Percentiles rank a stretch among this genome's conserved stretches.
These are phyloP conservation scores for Otus scops DNA, from an alignment of 2,797 vertebrate species.

Conservation along the genomic window DNA sequence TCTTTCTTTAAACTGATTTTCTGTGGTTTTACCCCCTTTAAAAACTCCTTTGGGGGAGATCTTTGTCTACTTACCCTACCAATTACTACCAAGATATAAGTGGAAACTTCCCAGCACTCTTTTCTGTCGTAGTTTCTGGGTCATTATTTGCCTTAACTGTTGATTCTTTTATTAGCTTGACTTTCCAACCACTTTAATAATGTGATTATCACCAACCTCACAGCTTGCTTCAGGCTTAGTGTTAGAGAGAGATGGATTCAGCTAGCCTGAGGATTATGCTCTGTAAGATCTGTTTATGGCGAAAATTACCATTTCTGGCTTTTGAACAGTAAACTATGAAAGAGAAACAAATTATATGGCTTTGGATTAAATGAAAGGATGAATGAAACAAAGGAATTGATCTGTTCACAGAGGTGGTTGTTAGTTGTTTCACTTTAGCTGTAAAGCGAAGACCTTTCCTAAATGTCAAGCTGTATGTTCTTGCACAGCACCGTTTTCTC, in stretches of 20 bases:
- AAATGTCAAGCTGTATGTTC: background rate
- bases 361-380: background rate
- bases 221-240: constrained; percentile 9
- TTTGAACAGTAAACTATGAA: constrained; percentile 16
- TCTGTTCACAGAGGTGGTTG: background rate
- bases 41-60: background rate
- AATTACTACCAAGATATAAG: background rate
- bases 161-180: constrained; percentile 8
- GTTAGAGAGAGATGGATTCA: background rate
- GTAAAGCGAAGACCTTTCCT: background rate
- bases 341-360: background rate
- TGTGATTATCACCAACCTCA: background rate
- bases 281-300: constrained; percentile 1
- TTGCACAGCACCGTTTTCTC: background rate
- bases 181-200: constrained; percentile 19
- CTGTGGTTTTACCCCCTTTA: background rate
- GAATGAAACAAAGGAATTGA: constrained; percentile 24
- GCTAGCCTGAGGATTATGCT: background rate
- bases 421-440: background rate
- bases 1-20: background rate
- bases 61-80: background rate
- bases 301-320: constrained; percentile 32
- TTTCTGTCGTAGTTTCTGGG: background rate
- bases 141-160: constrained; percentile 8
- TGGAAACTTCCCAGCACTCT: background rate